Evolutionary conservation across 2,888 invertebrate species (phyloP).

Genomic region (Notodonta dromedarius): DNA sequence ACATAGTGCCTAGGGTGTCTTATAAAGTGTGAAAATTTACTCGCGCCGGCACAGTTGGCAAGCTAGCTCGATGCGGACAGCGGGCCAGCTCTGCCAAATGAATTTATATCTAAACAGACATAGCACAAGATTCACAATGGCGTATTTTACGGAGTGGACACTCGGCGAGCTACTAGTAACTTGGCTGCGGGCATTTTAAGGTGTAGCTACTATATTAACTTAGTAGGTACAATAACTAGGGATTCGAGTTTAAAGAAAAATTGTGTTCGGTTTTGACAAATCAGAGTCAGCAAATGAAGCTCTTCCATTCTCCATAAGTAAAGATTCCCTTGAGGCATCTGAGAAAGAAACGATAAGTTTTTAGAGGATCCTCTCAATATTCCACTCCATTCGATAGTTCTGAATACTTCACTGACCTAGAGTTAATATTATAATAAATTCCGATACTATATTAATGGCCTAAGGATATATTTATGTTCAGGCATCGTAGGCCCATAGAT

Average conservation of each 20-base stretch:
- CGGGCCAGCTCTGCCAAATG: constrained; percentile 33
- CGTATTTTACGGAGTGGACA: neutral
- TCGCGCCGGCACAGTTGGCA: constrained; percentile 31
- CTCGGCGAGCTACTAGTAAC: neutral
- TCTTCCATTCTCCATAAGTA: too few species aligned
- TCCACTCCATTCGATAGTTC: neutral
- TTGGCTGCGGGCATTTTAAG: neutral
- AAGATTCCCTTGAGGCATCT: too few species aligned
- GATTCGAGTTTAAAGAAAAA: too few species aligned
- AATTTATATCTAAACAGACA: constrained; percentile 32
- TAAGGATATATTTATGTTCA: too few species aligned
- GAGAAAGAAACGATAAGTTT: too few species aligned
- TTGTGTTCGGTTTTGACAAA: too few species aligned
- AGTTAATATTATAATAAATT: too few species aligned
- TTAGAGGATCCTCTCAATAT: too few species aligned
- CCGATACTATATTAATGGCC: too few species aligned
- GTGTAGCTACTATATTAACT: neutral
- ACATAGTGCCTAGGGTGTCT: constrained; percentile 33
- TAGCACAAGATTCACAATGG: constrained; percentile 17
- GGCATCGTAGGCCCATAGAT: too few species aligned
- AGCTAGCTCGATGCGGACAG: constrained; percentile 21
- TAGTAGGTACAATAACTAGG: neutral
- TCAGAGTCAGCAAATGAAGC: too few species aligned
- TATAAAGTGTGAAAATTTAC: constrained; percentile 39
- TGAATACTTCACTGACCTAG: neutral